A percentile compares a stretch with the other conserved stretches of the same genome.
These are phyloP conservation scores for Camponotus vicinus DNA, from an alignment of 1,140 invertebrate species.

Conservation along the genomic window DNA sequence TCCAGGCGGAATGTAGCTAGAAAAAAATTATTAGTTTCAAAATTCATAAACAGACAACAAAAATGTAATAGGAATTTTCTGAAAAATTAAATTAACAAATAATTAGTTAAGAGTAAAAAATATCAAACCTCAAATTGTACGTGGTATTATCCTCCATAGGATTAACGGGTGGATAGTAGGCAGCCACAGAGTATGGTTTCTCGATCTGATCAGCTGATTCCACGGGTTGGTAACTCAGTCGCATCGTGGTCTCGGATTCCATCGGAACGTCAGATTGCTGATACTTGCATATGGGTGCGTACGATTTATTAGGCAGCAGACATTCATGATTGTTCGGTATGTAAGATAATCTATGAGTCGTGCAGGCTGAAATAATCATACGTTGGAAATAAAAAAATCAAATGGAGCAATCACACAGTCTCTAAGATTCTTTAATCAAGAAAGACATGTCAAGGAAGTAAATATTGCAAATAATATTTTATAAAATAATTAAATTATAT, in stretches of 20 bases:
- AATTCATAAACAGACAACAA: background rate
- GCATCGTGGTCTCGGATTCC: constrained; percentile 84
- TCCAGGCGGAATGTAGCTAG: constrained; percentile 77
- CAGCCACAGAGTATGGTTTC: constrained; percentile 73
- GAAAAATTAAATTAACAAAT: constrained; percentile 4
- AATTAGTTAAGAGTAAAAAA: background rate
- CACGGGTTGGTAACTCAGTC: constrained; percentile 82
- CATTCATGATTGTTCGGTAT: constrained; percentile 73
- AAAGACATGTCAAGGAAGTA: background rate
- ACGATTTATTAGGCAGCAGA: constrained; percentile 75
- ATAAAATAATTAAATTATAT: background rate
- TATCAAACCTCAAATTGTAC: constrained; percentile 79
- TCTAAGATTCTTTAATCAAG: background rate
- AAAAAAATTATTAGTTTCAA: constrained; percentile 3
- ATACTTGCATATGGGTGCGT: constrained; percentile 78
- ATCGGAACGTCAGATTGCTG: constrained; percentile 86
- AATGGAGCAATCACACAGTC: background rate
- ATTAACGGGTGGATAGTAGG: constrained; percentile 73
- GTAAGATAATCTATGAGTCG: constrained; percentile 82
- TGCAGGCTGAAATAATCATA: constrained; percentile 74
- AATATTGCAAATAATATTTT: background rate
- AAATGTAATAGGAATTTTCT: constrained; percentile 1
- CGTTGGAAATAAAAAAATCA: background rate
- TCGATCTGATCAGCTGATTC: constrained; percentile 62
- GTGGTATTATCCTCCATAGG: constrained; percentile 81